phyloP scores from a whole-genome alignment of 1,140 invertebrate species.

The Wiebesia pumilae region DNA sequence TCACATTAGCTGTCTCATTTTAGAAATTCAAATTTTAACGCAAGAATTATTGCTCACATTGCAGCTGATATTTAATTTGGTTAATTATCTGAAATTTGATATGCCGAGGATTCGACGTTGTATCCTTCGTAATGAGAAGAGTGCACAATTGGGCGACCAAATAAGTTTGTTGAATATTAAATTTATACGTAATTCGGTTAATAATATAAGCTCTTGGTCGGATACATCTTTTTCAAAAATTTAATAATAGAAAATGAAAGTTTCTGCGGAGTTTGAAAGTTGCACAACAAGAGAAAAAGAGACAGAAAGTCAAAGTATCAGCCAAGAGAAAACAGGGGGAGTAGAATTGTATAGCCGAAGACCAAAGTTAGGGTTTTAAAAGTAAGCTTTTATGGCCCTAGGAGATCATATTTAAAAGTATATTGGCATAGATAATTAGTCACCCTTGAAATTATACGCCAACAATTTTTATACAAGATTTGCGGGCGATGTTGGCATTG shows the following conservation, averaged over 20 bases:
- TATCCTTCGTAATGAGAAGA: not conserved
- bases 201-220: not conserved
- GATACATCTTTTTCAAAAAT: conserved; percentile 33
- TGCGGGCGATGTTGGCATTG: too few relatives aligned
- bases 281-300: conserved; percentile 18
- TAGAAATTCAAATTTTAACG: too few relatives aligned
- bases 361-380: conserved; percentile 47
- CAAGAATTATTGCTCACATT: too few relatives aligned
- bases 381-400: conserved; percentile 55
- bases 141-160: not conserved
- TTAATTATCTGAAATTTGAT: not conserved
- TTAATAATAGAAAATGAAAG: conserved; percentile 42
- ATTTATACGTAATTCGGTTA: not conserved
- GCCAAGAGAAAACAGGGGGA: conserved; percentile 31
- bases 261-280: conserved; percentile 21
- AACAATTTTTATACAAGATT: conserved; percentile 19
- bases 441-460: conserved; percentile 53
- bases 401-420: conserved; percentile 65
- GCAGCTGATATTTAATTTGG: not conserved
- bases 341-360: conserved; percentile 27
- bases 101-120: not conserved
- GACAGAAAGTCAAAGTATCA: conserved; percentile 51
- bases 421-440: conserved; percentile 63
- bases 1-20: too few relatives aligned
- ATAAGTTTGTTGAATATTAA: not conserved